Evolutionary conservation across 2,888 invertebrate species (phyloP), one percentile per base, ranked within the genome.

Genomic region (Amaurobius ferox): DNA sequence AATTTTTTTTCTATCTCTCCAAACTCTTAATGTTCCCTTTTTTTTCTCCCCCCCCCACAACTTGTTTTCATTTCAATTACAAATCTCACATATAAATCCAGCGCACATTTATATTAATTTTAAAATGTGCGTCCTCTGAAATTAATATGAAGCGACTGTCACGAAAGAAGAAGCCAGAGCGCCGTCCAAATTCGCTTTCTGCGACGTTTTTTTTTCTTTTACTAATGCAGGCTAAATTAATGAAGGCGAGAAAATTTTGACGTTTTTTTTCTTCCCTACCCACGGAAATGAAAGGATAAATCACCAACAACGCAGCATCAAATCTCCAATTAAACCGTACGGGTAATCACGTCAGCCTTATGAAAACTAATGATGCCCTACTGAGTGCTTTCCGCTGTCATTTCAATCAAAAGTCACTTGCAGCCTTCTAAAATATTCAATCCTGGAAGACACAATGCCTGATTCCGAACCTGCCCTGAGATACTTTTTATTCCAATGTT

Each of bases 161-260:
- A 83, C 62, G 29, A 16, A 2, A 30, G 29, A 6, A 62, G 29
- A 64, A 64, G 30, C 1, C 23, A 9, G 23, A 26, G 28, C 28
- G 11, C 13, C 2, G 29, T 29, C 2, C 0, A 64, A 66, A 9
- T 32, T 13, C 35, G 6, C 6, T 55, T 23, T 19, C 30, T 26
- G 16, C 68, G n/a, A 32, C 9, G 9, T 68, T 68, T 19, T 35
- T 16, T 35, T 11, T 13, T 61, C 64, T 66, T 35, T 55, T 29
- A 44, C 81, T 70, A 83, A 83, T 83, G 62, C 76, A 70, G 70
- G 76, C 70, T 70, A 83, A 83, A 83, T 83, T 83, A 83, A 83
- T 83, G 81, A 83, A 83, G 70, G 68, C 68, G 68, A 19, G 40
- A 23, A 40, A 39, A 40, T 16, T 40, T 64, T 35, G 28, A 30